phyloP scores from a whole-genome alignment of 2,113 vertebrate species.

The Synchiropus splendidus region DNA sequence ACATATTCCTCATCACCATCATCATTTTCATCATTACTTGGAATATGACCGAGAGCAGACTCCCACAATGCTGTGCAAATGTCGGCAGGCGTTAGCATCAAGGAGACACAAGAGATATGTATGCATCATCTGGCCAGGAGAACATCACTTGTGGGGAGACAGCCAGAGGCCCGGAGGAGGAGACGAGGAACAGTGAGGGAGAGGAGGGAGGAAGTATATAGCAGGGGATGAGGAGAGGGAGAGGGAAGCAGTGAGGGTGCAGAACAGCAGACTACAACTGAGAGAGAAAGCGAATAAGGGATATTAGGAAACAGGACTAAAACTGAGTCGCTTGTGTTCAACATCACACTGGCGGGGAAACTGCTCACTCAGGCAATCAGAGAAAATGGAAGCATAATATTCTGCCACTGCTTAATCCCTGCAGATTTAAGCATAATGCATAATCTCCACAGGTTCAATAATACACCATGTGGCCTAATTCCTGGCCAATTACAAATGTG shows the following conservation, averaged over 20 bases:
- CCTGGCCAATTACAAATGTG: slow-evolving; percentile 44
- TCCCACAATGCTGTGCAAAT: slow-evolving; percentile 66
- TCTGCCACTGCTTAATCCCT: slow-evolving; percentile 50
- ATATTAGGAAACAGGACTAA: slow-evolving; percentile 17
- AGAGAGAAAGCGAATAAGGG: slow-evolving; percentile 19
- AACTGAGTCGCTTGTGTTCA: slow-evolving; percentile 13
- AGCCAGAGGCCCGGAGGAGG: slow-evolving; percentile 60
- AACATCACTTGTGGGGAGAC: slow-evolving; percentile 70
- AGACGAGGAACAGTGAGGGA: slow-evolving; percentile 2
- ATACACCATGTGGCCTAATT: slow-evolving; percentile 55
- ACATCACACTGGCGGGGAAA: slow-evolving; percentile 29
- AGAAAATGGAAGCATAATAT: slow-evolving; percentile 60
- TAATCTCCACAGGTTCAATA: slow-evolving; percentile 63
- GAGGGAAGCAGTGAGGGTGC: slow-evolving; percentile 9
- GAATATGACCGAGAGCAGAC: slow-evolving; percentile 70
- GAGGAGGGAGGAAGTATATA: background rate
- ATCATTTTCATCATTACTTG: slow-evolving; percentile 70
- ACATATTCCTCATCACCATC: slow-evolving; percentile 59
- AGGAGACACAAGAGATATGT: slow-evolving; percentile 68
- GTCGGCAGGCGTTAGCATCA: slow-evolving; percentile 67
- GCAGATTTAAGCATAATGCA: slow-evolving; percentile 49
- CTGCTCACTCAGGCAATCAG: slow-evolving; percentile 52
- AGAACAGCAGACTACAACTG: slow-evolving; percentile 26
- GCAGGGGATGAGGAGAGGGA: slow-evolving; percentile 8
- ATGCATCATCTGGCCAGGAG: slow-evolving; percentile 71